Conservation (phyloP, 1,140 invertebrate genomes). For the Drosophila nasuta region DNA sequence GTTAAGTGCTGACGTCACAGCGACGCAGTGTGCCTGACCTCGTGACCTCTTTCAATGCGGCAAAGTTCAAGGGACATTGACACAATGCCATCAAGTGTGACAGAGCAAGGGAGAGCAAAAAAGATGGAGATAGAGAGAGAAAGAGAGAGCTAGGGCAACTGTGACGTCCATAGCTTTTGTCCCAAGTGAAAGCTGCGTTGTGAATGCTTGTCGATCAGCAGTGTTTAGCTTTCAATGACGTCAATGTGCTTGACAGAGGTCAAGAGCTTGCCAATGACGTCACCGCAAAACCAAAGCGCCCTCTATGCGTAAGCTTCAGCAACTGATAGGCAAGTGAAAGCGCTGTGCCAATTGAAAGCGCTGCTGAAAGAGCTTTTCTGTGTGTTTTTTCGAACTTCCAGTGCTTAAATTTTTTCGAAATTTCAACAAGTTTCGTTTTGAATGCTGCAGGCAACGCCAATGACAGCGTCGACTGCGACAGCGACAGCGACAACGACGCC, state of each 20-base stretch:
- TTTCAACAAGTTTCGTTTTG: constrained; percentile 72
- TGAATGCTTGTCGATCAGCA: constrained; percentile 19
- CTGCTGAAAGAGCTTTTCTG: constrained; percentile 21
- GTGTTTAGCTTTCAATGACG: constrained; percentile 47
- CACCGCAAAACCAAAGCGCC: constrained; percentile 2
- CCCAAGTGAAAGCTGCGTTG: constrained; percentile 3
- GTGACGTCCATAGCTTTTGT: constrained; percentile 53
- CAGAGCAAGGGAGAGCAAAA: no score
- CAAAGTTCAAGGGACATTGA: constrained; percentile 57
- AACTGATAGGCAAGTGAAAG: constrained; percentile 8
- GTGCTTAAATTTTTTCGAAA: constrained; percentile 66
- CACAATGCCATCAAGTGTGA: constrained; percentile 35
- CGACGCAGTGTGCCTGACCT: constrained; percentile 38
- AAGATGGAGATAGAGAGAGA: no score
- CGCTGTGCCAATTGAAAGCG: constrained; percentile 28
- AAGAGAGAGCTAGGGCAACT: constrained; percentile 13
- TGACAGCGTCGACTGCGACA: constrained; percentile 9
- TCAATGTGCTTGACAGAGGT: constrained; percentile 40
- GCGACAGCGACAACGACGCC: constrained; percentile 11
- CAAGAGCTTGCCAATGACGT: constrained; percentile 32
- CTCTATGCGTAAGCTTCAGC: constrained; percentile 23
- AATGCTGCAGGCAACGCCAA: constrained; percentile 21
- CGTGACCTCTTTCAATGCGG: constrained; percentile 55
- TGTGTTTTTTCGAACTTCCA: constrained; percentile 56
- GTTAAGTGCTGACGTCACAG: constrained; percentile 51